Percentiles rank a stretch among this genome's conserved stretches.
These are phyloP conservation scores for Lucilia cuprina DNA, from an alignment of 1,140 invertebrate species.

Conservation along the genomic window DNA sequence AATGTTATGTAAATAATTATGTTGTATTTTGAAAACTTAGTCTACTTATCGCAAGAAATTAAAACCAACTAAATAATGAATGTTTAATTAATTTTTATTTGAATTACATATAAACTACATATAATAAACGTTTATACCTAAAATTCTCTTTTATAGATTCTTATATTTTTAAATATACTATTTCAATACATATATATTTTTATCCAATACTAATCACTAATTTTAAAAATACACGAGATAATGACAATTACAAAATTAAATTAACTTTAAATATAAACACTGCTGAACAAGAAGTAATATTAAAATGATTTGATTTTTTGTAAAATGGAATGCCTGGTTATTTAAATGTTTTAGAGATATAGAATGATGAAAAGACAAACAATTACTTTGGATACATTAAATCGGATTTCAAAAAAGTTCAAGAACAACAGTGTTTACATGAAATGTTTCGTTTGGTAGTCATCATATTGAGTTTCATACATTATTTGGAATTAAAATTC, in stretches of 20 bases:
- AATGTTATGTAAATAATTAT: no score
- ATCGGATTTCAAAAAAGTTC: no score
- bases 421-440: no score
- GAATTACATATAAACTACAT: slow-evolving; percentile 35
- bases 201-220: slow-evolving; percentile 2
- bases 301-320: background rate
- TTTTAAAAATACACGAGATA: background rate
- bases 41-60: no score
- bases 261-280: background rate
- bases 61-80: background rate
- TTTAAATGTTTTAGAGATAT: no score
- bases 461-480: background rate
- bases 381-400: no score
- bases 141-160: slow-evolving; percentile 16
- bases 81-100: slow-evolving; percentile 22
- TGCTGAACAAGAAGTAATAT: no score
- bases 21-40: no score
- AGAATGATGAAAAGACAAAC: no score
- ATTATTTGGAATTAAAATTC: slow-evolving; percentile 1
- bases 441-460: background rate
- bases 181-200: background rate
- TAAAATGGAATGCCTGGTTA: no score
- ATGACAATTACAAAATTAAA: slow-evolving; percentile 12
- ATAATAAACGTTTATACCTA: slow-evolving; percentile 19
- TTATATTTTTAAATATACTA: background rate